phyloP scores from a whole-genome alignment of 2,888 invertebrate genomes.

The Cephus pygmeus region DNA sequence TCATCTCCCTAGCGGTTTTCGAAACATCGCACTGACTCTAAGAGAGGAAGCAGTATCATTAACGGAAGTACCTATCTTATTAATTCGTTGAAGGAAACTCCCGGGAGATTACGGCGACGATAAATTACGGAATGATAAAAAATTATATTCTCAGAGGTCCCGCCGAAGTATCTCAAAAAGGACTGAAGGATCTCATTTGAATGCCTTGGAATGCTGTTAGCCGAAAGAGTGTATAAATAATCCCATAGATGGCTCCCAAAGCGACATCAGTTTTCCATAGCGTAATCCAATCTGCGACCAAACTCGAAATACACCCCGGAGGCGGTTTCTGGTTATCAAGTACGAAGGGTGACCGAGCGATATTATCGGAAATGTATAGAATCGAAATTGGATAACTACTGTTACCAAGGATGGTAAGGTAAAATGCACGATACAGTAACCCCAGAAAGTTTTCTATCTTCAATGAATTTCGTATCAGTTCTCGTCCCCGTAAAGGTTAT shows the following conservation, averaged over 20 bases:
- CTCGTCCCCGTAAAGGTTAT: neutral
- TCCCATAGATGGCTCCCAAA: neutral
- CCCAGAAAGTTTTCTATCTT: neutral
- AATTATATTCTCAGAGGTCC: neutral
- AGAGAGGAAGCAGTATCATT: neutral
- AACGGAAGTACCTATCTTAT: neutral
- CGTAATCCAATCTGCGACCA: neutral
- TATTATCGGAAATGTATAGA: neutral
- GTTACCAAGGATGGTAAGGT: neutral
- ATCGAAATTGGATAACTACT: neutral
- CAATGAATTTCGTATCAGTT: neutral
- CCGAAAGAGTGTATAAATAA: neutral
- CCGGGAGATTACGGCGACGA: neutral
- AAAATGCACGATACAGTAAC: neutral
- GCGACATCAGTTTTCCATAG: neutral
- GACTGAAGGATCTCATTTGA: neutral
- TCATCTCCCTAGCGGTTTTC: neutral
- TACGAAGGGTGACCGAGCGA: neutral
- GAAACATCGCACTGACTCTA: neutral
- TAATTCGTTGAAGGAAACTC: neutral
- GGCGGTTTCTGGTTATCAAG: neutral
- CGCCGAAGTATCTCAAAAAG: neutral
- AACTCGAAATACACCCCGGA: neutral
- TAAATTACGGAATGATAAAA: neutral
- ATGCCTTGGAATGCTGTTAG: neutral